Conservation (phyloP, 2,797 vertebrate genomes). For the Setipinna tenuifilis region DNA sequence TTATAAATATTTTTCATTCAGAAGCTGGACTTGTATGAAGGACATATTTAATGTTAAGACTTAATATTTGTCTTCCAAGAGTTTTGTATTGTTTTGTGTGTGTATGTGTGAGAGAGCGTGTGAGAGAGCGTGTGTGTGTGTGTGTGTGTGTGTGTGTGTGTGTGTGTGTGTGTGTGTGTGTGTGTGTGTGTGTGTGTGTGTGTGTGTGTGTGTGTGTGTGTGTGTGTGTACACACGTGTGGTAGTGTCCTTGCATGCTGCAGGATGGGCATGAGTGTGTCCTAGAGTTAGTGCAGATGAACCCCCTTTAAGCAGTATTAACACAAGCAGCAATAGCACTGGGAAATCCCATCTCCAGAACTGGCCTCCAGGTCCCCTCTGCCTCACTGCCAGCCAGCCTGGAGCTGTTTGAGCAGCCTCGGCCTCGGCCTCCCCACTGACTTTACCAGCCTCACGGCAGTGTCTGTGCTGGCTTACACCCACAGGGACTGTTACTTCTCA, state of each 20-base stretch:
- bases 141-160: background rate
- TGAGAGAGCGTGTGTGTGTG: too few species aligned
- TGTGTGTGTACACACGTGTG: background rate
- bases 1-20: constrained; percentile 23
- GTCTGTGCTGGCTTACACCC: background rate
- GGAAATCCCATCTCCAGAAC: background rate
- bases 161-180: background rate
- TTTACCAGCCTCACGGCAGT: background rate
- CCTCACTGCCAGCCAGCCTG: background rate
- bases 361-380: background rate
- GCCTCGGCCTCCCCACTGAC: background rate
- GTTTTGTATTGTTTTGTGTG: background rate
- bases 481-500: background rate
- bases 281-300: background rate
- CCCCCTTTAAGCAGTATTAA: constrained; percentile 18
- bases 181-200: too few species aligned
- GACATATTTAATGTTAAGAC: constrained; percentile 22
- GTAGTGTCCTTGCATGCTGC: background rate
- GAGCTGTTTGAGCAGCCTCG: background rate
- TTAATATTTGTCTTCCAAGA: background rate
- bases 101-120: too few species aligned
- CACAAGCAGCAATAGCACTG: background rate
- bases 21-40: constrained; percentile 22
- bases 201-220: background rate
- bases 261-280: background rate